Base-by-base conservation (phyloP, 2,797 vertebrate species). In the Mormyrops attenuatus region DNA sequence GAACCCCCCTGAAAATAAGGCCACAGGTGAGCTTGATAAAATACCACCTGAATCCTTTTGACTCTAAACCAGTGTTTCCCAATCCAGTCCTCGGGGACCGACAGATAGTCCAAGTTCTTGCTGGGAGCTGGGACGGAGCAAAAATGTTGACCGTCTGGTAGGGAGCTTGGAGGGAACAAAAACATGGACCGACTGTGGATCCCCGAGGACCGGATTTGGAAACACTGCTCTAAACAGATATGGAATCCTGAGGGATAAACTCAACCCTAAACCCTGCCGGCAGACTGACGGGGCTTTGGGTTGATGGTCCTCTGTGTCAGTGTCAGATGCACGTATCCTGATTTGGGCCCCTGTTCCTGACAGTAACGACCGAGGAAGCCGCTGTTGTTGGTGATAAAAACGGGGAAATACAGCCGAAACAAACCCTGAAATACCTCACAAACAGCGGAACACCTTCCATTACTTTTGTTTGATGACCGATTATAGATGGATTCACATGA, bases 11-110 rank as follows among this genome's bases (percentile, higher is more conserved):
- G 34, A 57, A 57, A 38, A 34, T 87, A 87, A 87, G 85, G 85
- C 85, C 49, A 55, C 34, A 53, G 85, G 53, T 87, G 53, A 87
- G 53, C 17, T 57, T 34, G 49, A 57, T 87, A 22, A 87, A 87
- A 87, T 57, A 20, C 49, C 85, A 85, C 82, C 82, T 52, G 73
- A 80, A 80, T 80, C 73, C 66, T 73, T 80, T 80, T 80, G 73
- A 80, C 73, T 80, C 69, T 77, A 77, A 63, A 63, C 60, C 60
- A 63, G 60, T 63, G 60, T 63, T 63, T 63, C 60, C 8, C 60
- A 63, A 63, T 63, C 60, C 60, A 26, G 60, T 63, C 60, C 60
- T 26, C 22, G 22, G 60, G 60, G 60, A 26, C 60, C 8, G 8
- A 63, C 60, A 26, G 60, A 63, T 26, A 26, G 22, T 26, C 22